Evolutionary conservation across 2,113 vertebrate species (phyloP), one percentile per base, ranked within the genome.

Genomic region (Hemiprocne comata): DNA sequence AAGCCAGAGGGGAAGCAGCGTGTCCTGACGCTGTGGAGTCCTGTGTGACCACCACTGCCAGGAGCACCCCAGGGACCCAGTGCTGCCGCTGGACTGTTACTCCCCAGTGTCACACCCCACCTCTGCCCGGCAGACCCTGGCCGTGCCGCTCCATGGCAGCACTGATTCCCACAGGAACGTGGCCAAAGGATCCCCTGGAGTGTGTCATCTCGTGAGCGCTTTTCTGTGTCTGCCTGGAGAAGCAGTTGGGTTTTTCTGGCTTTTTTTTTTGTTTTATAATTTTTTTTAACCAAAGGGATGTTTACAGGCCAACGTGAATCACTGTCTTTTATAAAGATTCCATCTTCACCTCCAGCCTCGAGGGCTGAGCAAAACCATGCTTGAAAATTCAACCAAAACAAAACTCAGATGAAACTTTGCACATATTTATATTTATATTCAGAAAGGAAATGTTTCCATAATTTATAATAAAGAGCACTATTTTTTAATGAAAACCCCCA

Each of bases 391-490:
- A 98, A 98, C 98, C 97, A 97, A 97, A 98, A 97, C 97, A 97
- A 98, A 97, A 98, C 97, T 98, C 94, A 95, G 97, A 97, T 91
- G 96, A 98, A 98, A 98, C 98, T 99, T 99, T 99, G 99, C 99
- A 99, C 99, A 99, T 99, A 99, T 99, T 99, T 99, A 99, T 99
- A 99, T 99, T 99, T 98, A 98, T 98, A 98, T 95, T 98, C 97
- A 97, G 97, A 97, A 97, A 96, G 95, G 97, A 97, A 97, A 97
- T 80, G 97, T 98, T 98, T 98, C 98, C 98, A 95, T 99, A 99
- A 99, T 99, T 99, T 99, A 99, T 99, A 99, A 99, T 99, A 99
- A 99, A 99, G 97, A 98, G 97, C 98, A 98, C 98, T 99, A 99
- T 99, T 99, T 99, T 99, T 99, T 97, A 99, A 98, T 95, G 96